Base-by-base conservation (phyloP, 2,113 vertebrate species). In the Clinocottus analis region DNA sequence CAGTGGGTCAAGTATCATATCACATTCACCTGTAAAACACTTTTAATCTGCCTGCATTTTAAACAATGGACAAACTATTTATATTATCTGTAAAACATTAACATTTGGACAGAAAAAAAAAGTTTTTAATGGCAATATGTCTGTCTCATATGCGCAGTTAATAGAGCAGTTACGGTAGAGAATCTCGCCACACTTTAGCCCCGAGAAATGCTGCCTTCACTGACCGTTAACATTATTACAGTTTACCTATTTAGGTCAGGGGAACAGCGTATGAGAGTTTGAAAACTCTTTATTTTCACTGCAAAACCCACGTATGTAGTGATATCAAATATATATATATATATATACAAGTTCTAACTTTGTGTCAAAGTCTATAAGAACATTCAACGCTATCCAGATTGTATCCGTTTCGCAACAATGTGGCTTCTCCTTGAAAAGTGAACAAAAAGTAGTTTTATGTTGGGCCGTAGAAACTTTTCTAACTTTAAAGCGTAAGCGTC, bases 131-230 rank as follows among this genome's bases (percentile, higher is more conserved):
- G 13, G 17, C 23, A 12, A 4, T 5, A 21, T 29, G 69, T 53
- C n/a, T 14, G 41, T 11, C 8, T 61, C 19, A 4, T 1, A 7
- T 83, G 83, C 80, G 68, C 67, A 10, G 25, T 35, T 79, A 14
- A 1, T 83, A 83, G 17, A 19, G 71, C 66, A 79, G 84, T 93
- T 96, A 94, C 94, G 96, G 96, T 90, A 92, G 82, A 90, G 80
- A 91, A 89, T 85, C 92, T 86, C 74, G 85, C 82, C 83, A 85
- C 78, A 84, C 84, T 85, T 80, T 91, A 75, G 88, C 75, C 85
- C 75, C 80, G 0, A 21, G 63, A 91, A 56, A 27, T 87, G 90
- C 37, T 88, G 84, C 87, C 37, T 92, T 92, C 85, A 90, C 16
- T 4, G 84, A 67, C 78, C 11, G 10, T 55, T 35, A 19, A 80